Evolutionary conservation across 2,888 invertebrate species (phyloP).

Genomic region (Mesorhabditis sp.): DNA sequence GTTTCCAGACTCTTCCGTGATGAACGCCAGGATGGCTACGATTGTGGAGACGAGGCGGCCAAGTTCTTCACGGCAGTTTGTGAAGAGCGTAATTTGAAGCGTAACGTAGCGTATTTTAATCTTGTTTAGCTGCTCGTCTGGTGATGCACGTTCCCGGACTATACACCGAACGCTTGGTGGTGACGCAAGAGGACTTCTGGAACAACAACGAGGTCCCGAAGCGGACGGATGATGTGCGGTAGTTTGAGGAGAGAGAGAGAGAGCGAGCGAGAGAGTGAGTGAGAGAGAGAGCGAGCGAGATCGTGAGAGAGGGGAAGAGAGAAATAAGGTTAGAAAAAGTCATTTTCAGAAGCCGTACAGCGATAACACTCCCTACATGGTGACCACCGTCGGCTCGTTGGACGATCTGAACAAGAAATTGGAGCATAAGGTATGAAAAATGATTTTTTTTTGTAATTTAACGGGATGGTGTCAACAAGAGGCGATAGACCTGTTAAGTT

Average conservation of each 20-base stretch:
- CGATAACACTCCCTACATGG: slow-evolving; percentile 30
- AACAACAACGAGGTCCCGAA: slow-evolving; percentile 24
- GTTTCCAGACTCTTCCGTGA: slow-evolving; percentile 28
- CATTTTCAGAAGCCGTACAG: slow-evolving; percentile 29
- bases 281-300: background rate
- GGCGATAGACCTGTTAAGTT: background rate
- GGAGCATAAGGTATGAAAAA: slow-evolving; percentile 17
- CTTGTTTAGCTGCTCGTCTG: slow-evolving; percentile 19
- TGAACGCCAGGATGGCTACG: slow-evolving; percentile 28
- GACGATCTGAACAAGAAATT: slow-evolving; percentile 25
- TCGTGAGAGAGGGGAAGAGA: background rate
- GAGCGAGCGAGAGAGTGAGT: background rate
- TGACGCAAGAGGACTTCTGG: slow-evolving; percentile 27
- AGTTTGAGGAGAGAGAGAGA: background rate
- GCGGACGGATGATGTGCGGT: background rate
- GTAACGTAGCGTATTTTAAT: background rate
- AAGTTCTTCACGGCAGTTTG: slow-evolving; percentile 22
- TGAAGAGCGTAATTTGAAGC: slow-evolving; percentile 16
- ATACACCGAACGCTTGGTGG: slow-evolving; percentile 25
- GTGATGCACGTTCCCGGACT: slow-evolving; percentile 19
- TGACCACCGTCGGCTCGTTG: slow-evolving; percentile 24
- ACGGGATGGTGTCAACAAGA: background rate
- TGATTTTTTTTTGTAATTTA: background rate
- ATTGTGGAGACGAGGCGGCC: slow-evolving; percentile 32
- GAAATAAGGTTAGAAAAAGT: background rate